Evolutionary conservation across 2,797 vertebrate genomes (phyloP).

Genomic region (Knipowitschia caucasica): DNA sequence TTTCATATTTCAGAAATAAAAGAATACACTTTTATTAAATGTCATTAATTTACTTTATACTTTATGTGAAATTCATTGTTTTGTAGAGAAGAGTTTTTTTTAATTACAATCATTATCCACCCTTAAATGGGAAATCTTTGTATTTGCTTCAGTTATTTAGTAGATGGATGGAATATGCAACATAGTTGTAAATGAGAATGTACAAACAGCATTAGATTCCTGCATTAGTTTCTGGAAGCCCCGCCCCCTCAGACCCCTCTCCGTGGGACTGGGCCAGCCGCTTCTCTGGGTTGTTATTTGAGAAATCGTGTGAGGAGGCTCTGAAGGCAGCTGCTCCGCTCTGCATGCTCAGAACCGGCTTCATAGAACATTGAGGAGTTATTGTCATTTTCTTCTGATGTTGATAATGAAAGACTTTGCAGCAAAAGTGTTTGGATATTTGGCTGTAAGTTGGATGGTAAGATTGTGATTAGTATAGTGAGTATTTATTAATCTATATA

Average conservation of each 20-base stretch:
- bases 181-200: neutral
- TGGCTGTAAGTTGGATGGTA: conserved; percentile 18
- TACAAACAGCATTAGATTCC: conserved; percentile 19
- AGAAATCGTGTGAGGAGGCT: conserved; percentile 33
- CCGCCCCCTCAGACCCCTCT: conserved; percentile 42
- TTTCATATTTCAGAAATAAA: too few species aligned
- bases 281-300: conserved; percentile 63
- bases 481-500: neutral
- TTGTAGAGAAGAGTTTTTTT: too few species aligned
- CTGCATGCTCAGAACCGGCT: conserved; percentile 45
- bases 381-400: neutral
- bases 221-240: conserved; percentile 36
- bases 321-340: conserved; percentile 60
- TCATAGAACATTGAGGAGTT: conserved; percentile 22
- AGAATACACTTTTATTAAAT: too few species aligned
- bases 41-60: too few species aligned
- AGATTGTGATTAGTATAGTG: neutral
- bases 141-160: neutral
- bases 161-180: neutral
- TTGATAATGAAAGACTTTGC: conserved; percentile 5
- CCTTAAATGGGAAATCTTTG: neutral
- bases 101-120: too few species aligned
- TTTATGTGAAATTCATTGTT: too few species aligned
- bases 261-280: conserved; percentile 48
- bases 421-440: conserved; percentile 13